Conservation (phyloP, 2,888 invertebrate genomes). For the Nomada fucata region DNA sequence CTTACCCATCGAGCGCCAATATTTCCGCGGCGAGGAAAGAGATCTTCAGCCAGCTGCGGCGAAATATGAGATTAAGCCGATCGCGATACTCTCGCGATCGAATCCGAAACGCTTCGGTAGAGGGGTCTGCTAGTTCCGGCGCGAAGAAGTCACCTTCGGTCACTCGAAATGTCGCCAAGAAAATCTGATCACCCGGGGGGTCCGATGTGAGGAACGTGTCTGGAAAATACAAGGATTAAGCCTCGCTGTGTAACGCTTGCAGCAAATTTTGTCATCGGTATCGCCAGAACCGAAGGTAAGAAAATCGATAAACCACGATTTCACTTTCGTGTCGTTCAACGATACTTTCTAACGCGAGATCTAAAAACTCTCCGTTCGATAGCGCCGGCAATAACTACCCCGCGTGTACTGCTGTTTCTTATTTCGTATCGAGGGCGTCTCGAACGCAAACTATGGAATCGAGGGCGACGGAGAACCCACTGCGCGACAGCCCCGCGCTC, state of each 20-base stretch:
- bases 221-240: constrained; percentile 79
- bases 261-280: neutral
- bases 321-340: constrained; percentile 10
- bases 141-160: constrained; percentile 89
- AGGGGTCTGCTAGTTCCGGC: constrained; percentile 88
- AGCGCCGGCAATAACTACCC: neutral
- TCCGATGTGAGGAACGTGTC: constrained; percentile 90
- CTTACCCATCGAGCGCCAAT: constrained; percentile 93
- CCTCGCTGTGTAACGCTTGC: too few species aligned
- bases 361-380: neutral
- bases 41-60: constrained; percentile 90
- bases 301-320: neutral
- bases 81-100: constrained; percentile 91
- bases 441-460: constrained; percentile 41
- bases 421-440: neutral
- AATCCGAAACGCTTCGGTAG: constrained; percentile 89
- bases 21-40: constrained; percentile 93
- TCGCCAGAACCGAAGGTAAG: neutral
- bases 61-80: constrained; percentile 90
- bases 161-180: constrained; percentile 92
- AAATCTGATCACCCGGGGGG: constrained; percentile 91
- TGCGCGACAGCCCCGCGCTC: constrained; percentile 53
- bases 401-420: neutral
- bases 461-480: constrained; percentile 63
- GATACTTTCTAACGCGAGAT: constrained; percentile 20